Conservation (phyloP, 2,113 vertebrate genomes). For the Oxygymnocypris stewartii region DNA sequence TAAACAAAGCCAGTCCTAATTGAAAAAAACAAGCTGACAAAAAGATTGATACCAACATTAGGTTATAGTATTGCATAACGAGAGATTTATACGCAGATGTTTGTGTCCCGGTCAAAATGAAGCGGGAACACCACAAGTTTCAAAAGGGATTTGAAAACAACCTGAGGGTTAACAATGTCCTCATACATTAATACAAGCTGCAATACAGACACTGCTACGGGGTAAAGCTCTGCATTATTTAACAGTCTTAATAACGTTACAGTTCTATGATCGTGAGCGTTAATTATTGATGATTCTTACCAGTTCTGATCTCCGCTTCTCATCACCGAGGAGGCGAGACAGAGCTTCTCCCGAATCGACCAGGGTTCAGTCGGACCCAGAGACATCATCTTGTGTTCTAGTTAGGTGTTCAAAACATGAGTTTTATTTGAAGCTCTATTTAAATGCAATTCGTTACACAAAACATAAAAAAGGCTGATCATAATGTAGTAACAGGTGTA, state of each 20-base stretch:
- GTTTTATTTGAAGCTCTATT: background rate
- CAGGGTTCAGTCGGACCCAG: constrained; percentile 94
- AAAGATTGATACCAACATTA: no score
- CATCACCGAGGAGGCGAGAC: constrained; percentile 97
- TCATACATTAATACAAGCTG: background rate
- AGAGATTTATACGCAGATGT: no score
- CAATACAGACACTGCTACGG: background rate
- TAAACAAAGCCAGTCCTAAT: no score
- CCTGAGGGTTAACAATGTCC: background rate
- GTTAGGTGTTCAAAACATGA: background rate
- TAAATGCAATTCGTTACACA: background rate
- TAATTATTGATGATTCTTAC: constrained; percentile 68
- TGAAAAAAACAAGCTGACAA: no score
- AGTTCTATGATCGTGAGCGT: background rate
- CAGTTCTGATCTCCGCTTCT: constrained; percentile 99
- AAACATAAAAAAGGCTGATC: background rate
- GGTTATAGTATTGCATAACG: no score
- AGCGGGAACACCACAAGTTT: no score
- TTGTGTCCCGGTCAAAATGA: no score
- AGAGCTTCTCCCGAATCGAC: constrained; percentile 96
- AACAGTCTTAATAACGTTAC: background rate
- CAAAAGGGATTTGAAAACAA: no score
- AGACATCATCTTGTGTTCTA: constrained; percentile 94
- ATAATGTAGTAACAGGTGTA: background rate
- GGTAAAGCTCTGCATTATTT: background rate